phyloP scores from a whole-genome alignment of 1,140 invertebrate genomes.

The Drosophila kepulauana region DNA sequence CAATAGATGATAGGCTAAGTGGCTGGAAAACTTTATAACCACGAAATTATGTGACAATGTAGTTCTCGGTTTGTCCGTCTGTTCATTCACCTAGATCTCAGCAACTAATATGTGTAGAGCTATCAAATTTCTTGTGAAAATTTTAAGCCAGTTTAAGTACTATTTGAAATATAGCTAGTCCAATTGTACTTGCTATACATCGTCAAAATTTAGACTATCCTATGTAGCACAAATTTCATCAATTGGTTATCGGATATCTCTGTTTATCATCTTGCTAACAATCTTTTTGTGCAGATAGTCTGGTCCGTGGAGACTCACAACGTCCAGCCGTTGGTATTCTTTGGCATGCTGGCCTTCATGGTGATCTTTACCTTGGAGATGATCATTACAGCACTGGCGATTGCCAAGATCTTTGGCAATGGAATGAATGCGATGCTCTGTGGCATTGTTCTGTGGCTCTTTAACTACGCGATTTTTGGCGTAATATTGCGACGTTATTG shows the following conservation, averaged over 20 bases:
- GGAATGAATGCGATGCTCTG: slow-evolving; percentile 56
- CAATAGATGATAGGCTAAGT: background rate
- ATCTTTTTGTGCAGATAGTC: slow-evolving; percentile 32
- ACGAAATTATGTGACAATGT: too few relatives aligned
- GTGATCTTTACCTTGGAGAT: slow-evolving; percentile 54
- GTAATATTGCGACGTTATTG: slow-evolving; percentile 57
- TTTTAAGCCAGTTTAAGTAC: too few relatives aligned
- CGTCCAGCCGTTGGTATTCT: background rate
- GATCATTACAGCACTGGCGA: slow-evolving; percentile 56
- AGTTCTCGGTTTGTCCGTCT: too few relatives aligned
- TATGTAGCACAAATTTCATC: too few relatives aligned
- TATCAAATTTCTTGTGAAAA: too few relatives aligned
- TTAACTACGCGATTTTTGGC: slow-evolving; percentile 64
- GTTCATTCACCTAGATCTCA: too few relatives aligned
- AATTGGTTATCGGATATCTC: too few relatives aligned
- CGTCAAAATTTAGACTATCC: too few relatives aligned
- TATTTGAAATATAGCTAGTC: too few relatives aligned
- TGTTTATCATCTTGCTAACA: background rate
- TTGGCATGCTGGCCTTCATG: slow-evolving; percentile 38
- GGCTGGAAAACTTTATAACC: too few relatives aligned
- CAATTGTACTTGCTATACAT: too few relatives aligned
- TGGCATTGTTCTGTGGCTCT: slow-evolving; percentile 58
- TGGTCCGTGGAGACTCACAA: slow-evolving; percentile 13
- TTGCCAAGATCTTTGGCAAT: slow-evolving; percentile 57
- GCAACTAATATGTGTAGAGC: too few relatives aligned